These are phyloP conservation scores for Cerceris ruficornis DNA, from an alignment of 2,888 invertebrate genomes.

Conservation along the genomic window DNA sequence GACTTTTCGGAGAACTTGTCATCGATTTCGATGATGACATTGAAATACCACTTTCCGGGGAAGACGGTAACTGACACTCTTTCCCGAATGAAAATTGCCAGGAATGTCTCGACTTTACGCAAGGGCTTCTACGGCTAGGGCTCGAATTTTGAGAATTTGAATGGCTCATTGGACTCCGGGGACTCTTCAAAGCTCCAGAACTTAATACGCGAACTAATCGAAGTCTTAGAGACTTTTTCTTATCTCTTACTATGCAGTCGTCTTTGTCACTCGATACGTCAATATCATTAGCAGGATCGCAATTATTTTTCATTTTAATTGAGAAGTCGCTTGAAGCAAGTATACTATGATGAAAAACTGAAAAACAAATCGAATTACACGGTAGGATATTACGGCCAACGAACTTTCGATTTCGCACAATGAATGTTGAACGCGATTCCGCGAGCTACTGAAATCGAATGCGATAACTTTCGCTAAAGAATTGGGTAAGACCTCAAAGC, in stretches of 20 bases:
- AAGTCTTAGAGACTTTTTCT: constrained; percentile 60
- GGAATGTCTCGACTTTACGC: constrained; percentile 58
- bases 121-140: constrained; percentile 52
- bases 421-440: constrained; percentile 8
- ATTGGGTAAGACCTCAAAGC: constrained; percentile 17
- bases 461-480: not conserved
- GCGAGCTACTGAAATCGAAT: constrained; percentile 26
- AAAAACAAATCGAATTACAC: not conserved
- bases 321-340: not conserved
- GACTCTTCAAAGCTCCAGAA: constrained; percentile 40
- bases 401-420: not conserved
- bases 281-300: not conserved
- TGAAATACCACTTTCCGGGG: constrained; percentile 46
- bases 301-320: constrained; percentile 42
- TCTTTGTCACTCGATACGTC: constrained; percentile 23
- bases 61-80: constrained; percentile 43
- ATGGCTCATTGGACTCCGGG: constrained; percentile 60
- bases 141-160: constrained; percentile 61
- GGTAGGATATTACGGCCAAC: not conserved
- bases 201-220: constrained; percentile 66
- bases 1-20: constrained; percentile 34
- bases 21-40: constrained; percentile 30
- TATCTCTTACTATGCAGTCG: constrained; percentile 31
- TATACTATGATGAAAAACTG: not conserved
- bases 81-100: constrained; percentile 57